Evolutionary conservation across 2,113 vertebrate species (phyloP).

Genomic region (Poeciliopsis retropinna): DNA sequence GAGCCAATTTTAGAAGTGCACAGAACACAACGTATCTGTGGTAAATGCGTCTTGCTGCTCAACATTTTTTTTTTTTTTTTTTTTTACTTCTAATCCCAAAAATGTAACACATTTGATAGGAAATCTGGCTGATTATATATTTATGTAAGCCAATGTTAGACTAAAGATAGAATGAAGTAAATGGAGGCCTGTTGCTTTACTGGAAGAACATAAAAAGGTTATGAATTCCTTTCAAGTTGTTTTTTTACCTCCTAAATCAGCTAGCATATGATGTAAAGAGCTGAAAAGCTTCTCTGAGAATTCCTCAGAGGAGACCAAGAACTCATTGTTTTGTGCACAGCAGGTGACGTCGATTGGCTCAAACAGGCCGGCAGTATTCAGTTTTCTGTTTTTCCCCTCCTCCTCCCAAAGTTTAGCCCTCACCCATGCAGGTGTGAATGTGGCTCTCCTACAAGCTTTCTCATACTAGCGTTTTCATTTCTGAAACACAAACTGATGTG

Average conservation of each 20-base stretch:
- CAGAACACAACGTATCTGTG: slow-evolving; percentile 50
- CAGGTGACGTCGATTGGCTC: slow-evolving; percentile 43
- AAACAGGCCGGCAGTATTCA: slow-evolving; percentile 12
- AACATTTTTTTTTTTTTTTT: slow-evolving; percentile 23
- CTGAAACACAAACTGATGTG: slow-evolving; percentile 51
- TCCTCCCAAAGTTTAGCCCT: slow-evolving; percentile 57
- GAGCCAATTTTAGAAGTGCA: slow-evolving; percentile 59
- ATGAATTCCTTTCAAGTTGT: slow-evolving; percentile 1
- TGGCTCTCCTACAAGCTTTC: slow-evolving; percentile 40
- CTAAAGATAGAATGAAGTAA: slow-evolving; percentile 13
- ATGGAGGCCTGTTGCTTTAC: slow-evolving; percentile 13
- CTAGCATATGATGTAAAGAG: slow-evolving; percentile 36
- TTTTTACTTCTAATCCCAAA: slow-evolving; percentile 45
- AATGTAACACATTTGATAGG: slow-evolving; percentile 34
- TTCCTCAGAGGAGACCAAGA: slow-evolving; percentile 37
- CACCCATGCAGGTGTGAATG: slow-evolving; percentile 16
- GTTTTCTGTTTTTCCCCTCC: neutral
- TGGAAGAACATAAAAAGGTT: slow-evolving; percentile 19
- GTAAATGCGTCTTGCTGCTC: slow-evolving; percentile 63
- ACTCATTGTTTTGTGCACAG: slow-evolving; percentile 52
- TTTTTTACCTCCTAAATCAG: slow-evolving; percentile 7
- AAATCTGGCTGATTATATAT: slow-evolving; percentile 24
- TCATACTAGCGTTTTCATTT: slow-evolving; percentile 52
- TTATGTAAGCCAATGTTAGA: slow-evolving; percentile 13
- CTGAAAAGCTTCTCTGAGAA: slow-evolving; percentile 46